Evolutionary conservation across 2,797 vertebrate species (phyloP).

Genomic region (Tarsius wallacei): DNA sequence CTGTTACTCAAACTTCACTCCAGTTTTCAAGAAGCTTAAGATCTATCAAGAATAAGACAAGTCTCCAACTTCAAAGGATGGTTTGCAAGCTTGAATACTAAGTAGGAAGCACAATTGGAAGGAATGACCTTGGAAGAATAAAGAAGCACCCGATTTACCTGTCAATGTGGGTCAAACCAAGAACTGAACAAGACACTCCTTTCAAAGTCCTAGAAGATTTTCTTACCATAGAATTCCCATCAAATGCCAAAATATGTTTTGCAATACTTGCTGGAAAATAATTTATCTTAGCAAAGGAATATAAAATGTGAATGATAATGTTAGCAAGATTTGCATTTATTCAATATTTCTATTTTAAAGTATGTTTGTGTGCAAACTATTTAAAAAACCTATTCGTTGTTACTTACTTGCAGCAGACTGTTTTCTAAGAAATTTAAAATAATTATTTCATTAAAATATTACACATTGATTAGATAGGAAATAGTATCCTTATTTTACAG

Average conservation of each 20-base stretch:
- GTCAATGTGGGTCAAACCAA: conserved; percentile 73
- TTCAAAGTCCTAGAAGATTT: background rate
- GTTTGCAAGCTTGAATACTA: conserved; percentile 79
- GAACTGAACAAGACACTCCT: conserved; percentile 42
- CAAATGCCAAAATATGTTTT: conserved; percentile 35
- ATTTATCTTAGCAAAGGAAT: background rate
- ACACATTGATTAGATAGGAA: background rate
- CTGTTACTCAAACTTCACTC: conserved; percentile 79
- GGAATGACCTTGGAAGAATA: conserved; percentile 82
- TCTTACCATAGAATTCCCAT: conserved; percentile 67
- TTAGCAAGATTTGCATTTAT: background rate
- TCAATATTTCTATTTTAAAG: conserved; percentile 18
- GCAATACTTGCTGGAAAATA: background rate
- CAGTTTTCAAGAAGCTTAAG: conserved; percentile 87
- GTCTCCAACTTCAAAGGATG: conserved; percentile 84
- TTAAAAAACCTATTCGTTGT: background rate
- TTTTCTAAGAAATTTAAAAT: conserved; percentile 37
- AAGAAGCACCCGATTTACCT: conserved; percentile 69
- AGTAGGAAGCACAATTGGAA: conserved; percentile 66
- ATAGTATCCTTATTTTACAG: background rate
- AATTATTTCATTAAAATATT: background rate
- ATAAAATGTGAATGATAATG: background rate
- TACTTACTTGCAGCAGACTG: background rate
- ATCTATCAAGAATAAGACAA: conserved; percentile 82
- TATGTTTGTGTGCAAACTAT: background rate